phyloP scores from a whole-genome alignment of 2,113 vertebrate genomes.

The Clinocottus analis region DNA sequence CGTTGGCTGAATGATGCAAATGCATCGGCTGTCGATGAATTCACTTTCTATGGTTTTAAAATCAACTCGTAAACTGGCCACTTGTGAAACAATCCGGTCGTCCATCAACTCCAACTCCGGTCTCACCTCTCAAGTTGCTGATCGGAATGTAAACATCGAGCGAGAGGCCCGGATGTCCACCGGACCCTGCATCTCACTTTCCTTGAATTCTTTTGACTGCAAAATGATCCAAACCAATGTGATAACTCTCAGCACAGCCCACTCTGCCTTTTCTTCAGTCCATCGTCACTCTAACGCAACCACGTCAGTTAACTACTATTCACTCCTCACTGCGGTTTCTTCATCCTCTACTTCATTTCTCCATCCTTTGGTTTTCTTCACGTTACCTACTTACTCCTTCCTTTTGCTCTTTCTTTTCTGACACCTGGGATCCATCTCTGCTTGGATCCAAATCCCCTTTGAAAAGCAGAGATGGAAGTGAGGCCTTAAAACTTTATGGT shows the following conservation, averaged over 20 bases:
- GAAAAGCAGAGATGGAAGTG: slow-evolving; percentile 73
- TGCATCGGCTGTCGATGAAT: not conserved
- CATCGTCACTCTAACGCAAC: not conserved
- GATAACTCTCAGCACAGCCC: no score
- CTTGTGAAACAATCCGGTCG: not conserved
- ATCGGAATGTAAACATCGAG: not conserved
- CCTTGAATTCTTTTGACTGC: not conserved
- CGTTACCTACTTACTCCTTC: not conserved
- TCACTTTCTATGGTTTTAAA: no score
- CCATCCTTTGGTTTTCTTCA: not conserved
- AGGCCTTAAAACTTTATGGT: slow-evolving; percentile 86
- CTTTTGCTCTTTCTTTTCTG: slow-evolving; percentile 9
- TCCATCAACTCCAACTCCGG: not conserved
- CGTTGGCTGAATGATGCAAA: not conserved
- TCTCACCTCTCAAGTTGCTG: not conserved
- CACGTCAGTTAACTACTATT: not conserved
- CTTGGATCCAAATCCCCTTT: slow-evolving; percentile 57
- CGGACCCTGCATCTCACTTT: not conserved
- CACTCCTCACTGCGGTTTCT: not conserved
- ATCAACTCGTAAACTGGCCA: not conserved
- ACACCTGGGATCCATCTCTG: slow-evolving; percentile 73
- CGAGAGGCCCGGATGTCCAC: not conserved
- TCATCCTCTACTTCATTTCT: not conserved
- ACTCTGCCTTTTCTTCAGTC: not conserved
- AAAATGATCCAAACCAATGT: not conserved